A percentile compares a stretch with the other conserved stretches of the same genome.
These are phyloP conservation scores for Dendrolimus pini DNA, from an alignment of 2,888 invertebrate species.

Conservation along the genomic window DNA sequence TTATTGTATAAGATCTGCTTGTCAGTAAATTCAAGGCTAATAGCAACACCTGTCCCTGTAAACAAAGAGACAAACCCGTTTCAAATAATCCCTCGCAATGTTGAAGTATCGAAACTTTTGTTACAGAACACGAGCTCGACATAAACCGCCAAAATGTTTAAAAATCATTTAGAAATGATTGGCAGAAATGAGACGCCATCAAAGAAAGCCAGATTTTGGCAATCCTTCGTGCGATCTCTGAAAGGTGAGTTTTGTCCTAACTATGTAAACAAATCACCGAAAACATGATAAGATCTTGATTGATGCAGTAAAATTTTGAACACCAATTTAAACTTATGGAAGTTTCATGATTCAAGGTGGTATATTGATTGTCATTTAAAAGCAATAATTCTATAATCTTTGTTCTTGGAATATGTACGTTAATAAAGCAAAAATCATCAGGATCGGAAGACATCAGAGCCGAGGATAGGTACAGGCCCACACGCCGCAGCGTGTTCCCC, in stretches of 20 bases:
- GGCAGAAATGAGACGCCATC: constrained; percentile 94
- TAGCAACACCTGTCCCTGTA: constrained; percentile 15
- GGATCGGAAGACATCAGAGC: constrained; percentile 95
- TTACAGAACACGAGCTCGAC: constrained; percentile 87
- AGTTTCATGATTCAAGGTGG: too few species aligned
- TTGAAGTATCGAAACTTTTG: constrained; percentile 23
- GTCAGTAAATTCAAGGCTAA: constrained; percentile 44
- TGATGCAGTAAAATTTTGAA: background rate
- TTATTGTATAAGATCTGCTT: constrained; percentile 26
- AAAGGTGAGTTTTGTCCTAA: constrained; percentile 80
- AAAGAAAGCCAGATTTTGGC: constrained; percentile 96
- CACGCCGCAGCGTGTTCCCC: constrained; percentile 85
- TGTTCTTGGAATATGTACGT: background rate
- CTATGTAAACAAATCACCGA: too few species aligned
- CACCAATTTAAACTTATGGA: too few species aligned
- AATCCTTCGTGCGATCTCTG: constrained; percentile 93
- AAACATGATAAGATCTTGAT: background rate
- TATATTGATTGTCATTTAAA: too few species aligned
- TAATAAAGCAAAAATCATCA: constrained; percentile 29
- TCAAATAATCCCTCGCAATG: constrained; percentile 1
- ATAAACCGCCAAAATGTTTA: constrained; percentile 89
- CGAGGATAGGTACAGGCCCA: constrained; percentile 85
- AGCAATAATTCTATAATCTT: too few species aligned
- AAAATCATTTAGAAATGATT: constrained; percentile 95
- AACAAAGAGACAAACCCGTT: constrained; percentile 2